Percentiles rank a stretch among this genome's conserved stretches.
These are phyloP conservation scores for Caerostris darwini DNA, from an alignment of 1,140 invertebrate genomes.

Conservation along the genomic window DNA sequence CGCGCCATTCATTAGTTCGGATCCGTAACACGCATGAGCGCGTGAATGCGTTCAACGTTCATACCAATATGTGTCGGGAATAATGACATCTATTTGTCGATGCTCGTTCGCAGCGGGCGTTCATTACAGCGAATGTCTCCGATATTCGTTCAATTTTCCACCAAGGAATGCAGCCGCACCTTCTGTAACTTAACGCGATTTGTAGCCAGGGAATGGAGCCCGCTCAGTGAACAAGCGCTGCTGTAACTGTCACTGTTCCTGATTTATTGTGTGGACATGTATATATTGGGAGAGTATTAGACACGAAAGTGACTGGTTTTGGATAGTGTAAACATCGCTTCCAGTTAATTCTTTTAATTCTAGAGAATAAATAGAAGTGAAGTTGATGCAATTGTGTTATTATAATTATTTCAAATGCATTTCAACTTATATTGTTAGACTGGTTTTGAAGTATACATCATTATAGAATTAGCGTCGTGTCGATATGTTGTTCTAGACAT, in stretches of 20 bases:
- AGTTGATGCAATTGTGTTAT: too few relatives aligned
- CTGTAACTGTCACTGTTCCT: background rate
- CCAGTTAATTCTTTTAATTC: too few relatives aligned
- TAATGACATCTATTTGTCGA: slow-evolving; percentile 25
- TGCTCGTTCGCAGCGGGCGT: background rate
- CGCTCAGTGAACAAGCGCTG: background rate
- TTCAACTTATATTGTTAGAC: too few relatives aligned
- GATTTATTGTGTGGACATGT: background rate
- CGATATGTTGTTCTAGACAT: too few relatives aligned
- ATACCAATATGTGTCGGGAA: slow-evolving; percentile 7
- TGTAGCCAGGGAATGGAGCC: background rate
- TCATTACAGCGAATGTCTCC: background rate
- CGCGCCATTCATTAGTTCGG: background rate
- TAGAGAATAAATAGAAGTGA: too few relatives aligned
- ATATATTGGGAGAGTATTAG: background rate
- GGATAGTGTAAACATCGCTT: too few relatives aligned
- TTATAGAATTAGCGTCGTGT: too few relatives aligned
- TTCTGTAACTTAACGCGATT: background rate
- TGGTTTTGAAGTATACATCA: too few relatives aligned
- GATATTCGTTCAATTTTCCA: slow-evolving; percentile 16
- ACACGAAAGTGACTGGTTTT: too few relatives aligned
- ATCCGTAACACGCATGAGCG: background rate
- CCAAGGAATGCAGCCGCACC: background rate
- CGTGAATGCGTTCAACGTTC: background rate
- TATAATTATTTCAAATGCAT: too few relatives aligned